phyloP scores from a whole-genome alignment of 2,113 vertebrate species.

The mouse (Mus musculus) region GRCm39 chr3:139466501-139467000 shows the following conservation, averaged over 20 bases:
- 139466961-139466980: not conserved
- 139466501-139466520: not conserved
- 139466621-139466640: not conserved
- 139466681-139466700: not conserved
- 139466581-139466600: not conserved
- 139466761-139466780: not conserved
- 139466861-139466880: not conserved
- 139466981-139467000: not conserved
- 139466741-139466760: not conserved
- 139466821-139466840: not conserved
- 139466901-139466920: not conserved
- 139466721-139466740: not conserved
- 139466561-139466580: not conserved
- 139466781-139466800: not conserved
- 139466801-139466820: not conserved
- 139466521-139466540: not conserved
- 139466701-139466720: not conserved
- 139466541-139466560: not conserved
- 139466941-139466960: not conserved
- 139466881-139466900: not conserved
- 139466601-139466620: conserved; percentile 16
- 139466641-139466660: not conserved
- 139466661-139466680: not conserved
- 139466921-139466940: not conserved
- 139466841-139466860: not conserved